Evolutionary conservation across 2,888 invertebrate species (phyloP).

Genomic region (Lamellibrachia satsuma): DNA sequence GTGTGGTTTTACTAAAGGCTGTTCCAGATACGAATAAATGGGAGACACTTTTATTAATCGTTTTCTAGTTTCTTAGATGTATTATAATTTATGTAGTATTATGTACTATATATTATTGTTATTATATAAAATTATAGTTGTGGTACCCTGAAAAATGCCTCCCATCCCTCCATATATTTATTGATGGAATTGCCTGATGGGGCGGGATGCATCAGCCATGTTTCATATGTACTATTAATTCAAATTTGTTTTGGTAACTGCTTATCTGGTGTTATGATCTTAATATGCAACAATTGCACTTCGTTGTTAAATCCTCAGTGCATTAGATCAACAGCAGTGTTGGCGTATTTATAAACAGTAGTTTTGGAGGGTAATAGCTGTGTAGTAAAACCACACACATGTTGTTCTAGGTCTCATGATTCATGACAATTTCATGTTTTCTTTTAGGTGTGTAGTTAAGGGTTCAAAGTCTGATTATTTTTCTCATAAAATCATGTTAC

Average conservation of each 20-base stretch:
- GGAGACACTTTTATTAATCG: too few relatives aligned
- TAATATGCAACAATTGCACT: not conserved
- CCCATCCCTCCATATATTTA: too few relatives aligned
- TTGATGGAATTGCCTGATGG: too few relatives aligned
- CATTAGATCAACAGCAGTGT: not conserved
- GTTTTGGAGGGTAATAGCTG: not conserved
- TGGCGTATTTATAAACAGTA: not conserved
- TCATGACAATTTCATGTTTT: not conserved
- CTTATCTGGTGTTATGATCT: not conserved
- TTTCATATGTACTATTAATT: not conserved
- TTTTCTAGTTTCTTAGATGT: too few relatives aligned
- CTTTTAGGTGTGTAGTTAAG: not conserved
- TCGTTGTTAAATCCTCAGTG: not conserved
- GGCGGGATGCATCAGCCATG: not conserved
- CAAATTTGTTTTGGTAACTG: not conserved
- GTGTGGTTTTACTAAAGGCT: constrained; percentile 4
- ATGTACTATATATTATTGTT: too few relatives aligned
- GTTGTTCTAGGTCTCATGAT: not conserved
- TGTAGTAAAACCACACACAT: not conserved
- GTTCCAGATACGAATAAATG: too few relatives aligned
- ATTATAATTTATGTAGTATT: too few relatives aligned
- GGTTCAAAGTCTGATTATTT: not conserved
- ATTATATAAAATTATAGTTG: too few relatives aligned
- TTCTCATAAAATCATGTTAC: too few relatives aligned
- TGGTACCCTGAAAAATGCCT: too few relatives aligned